Conservation (phyloP, 2,113 vertebrate genomes). For the Colius striatus region DNA sequence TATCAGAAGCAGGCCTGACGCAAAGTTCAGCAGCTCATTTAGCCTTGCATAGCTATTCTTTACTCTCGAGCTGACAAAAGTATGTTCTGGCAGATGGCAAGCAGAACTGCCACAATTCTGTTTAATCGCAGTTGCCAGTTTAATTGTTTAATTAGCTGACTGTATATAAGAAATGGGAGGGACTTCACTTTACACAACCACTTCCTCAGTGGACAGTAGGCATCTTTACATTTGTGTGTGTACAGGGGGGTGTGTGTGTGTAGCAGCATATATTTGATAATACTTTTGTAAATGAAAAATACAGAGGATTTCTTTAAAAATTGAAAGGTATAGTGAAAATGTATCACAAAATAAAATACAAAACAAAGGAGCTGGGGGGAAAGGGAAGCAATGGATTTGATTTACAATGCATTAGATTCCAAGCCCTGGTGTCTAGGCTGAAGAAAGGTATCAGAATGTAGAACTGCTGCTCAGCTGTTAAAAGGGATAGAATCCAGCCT, state of each 20-base stretch:
- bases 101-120: slow-evolving; percentile 49
- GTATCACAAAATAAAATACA: slow-evolving; percentile 71
- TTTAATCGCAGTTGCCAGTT: slow-evolving; percentile 57
- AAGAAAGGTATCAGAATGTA: slow-evolving; percentile 63
- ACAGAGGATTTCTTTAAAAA: slow-evolving; percentile 74
- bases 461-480: slow-evolving; percentile 68
- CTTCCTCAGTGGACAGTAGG: slow-evolving; percentile 24
- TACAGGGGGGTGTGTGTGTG: slow-evolving; percentile 29
- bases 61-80: background rate
- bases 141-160: slow-evolving; percentile 70
- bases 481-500: slow-evolving; percentile 86
- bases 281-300: slow-evolving; percentile 79
- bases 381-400: slow-evolving; percentile 59
- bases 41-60: background rate
- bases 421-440: slow-evolving; percentile 35
- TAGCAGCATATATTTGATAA: slow-evolving; percentile 80
- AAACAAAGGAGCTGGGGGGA: background rate
- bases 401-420: slow-evolving; percentile 64
- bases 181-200: slow-evolving; percentile 43
- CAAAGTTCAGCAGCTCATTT: background rate
- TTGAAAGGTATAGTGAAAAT: slow-evolving; percentile 70
- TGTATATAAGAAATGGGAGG: slow-evolving; percentile 50
- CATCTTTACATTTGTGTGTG: slow-evolving; percentile 65
- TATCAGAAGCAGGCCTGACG: background rate
- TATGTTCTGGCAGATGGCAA: background rate